Evolutionary conservation across 2,797 vertebrate species (phyloP).

Genomic region (Alca torda): DNA sequence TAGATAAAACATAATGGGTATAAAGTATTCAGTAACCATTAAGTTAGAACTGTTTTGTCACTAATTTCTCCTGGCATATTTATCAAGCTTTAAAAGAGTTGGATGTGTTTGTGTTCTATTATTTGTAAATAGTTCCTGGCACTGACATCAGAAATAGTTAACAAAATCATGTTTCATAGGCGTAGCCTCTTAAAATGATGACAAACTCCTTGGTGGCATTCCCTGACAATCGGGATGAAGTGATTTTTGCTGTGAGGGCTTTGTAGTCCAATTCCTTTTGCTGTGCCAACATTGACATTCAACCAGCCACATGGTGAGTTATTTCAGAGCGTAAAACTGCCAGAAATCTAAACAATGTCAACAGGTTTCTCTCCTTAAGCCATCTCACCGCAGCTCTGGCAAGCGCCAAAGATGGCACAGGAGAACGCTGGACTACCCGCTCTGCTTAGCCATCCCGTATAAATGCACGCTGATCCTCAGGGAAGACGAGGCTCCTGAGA

Average conservation of each 20-base stretch:
- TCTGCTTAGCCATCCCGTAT: neutral
- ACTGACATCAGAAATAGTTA: neutral
- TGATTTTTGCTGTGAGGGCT: neutral
- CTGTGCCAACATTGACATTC: neutral
- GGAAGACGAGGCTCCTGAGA: neutral
- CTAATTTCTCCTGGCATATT: neutral
- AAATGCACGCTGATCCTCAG: fast-evolving
- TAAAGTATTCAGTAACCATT: neutral
- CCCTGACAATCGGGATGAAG: neutral
- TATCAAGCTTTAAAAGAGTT: neutral
- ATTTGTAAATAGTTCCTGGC: neutral
- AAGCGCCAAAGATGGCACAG: neutral
- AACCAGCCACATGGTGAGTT: neutral
- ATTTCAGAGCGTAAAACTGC: neutral
- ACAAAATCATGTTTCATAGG: neutral
- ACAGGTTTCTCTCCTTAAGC: neutral
- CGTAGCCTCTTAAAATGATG: neutral
- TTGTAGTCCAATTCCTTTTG: neutral
- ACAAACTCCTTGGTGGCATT: neutral
- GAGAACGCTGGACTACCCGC: neutral
- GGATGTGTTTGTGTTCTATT: neutral
- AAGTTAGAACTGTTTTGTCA: neutral
- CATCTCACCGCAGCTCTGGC: neutral
- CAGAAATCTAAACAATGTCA: neutral
- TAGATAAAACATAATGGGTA: neutral